Conservation (phyloP, 2,113 vertebrate genomes). For the Phaetusa simplex region DNA sequence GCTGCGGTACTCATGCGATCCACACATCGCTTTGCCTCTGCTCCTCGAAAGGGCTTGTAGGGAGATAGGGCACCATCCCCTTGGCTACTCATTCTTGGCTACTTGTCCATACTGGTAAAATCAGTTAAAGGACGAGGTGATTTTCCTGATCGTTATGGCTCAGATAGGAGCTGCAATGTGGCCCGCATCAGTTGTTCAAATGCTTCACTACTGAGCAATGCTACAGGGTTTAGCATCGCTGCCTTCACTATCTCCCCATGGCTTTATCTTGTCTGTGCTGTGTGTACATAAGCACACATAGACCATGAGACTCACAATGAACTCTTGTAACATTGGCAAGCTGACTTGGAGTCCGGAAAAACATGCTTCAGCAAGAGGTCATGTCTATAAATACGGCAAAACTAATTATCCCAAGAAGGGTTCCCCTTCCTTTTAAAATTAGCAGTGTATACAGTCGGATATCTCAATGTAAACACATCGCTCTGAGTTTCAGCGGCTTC, state of each 20-base stretch:
- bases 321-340: slow-evolving; percentile 2
- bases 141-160: neutral
- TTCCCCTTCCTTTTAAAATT: slow-evolving; percentile 40
- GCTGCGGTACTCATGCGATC: fast-evolving
- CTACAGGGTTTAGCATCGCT: neutral
- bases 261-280: neutral
- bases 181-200: neutral
- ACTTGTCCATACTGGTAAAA: neutral
- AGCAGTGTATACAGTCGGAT: neutral
- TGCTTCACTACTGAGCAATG: neutral
- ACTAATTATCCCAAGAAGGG: slow-evolving; percentile 19
- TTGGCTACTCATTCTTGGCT: neutral
- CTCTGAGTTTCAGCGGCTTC: slow-evolving; percentile 26
- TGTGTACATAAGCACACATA: neutral
- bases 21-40: fast-evolving
- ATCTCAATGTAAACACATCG: slow-evolving; percentile 25
- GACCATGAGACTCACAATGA: neutral
- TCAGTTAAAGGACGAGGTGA: neutral
- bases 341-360: neutral
- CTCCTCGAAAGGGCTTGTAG: fast-evolving
- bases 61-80: neutral
- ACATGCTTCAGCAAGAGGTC: neutral
- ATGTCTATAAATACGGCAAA: slow-evolving; percentile 19
- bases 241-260: neutral
- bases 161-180: neutral